These are phyloP conservation scores for Schizopygopsis pylzovi DNA, from an alignment of 2,797 vertebrate genomes.

Conservation along the genomic window DNA sequence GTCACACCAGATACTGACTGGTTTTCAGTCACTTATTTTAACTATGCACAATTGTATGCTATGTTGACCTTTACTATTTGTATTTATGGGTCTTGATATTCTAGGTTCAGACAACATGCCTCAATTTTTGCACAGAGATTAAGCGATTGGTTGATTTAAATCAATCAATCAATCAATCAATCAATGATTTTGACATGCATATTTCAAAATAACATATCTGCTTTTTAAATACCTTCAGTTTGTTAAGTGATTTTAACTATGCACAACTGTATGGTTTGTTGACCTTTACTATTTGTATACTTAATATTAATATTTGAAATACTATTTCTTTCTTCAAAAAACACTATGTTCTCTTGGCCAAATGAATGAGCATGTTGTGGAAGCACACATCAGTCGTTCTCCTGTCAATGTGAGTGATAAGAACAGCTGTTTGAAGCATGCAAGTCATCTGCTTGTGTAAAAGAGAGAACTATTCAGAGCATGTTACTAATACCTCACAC, in stretches of 20 bases:
- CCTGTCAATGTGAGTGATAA: slow-evolving; percentile 57
- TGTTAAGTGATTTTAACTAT: background rate
- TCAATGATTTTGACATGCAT: no score
- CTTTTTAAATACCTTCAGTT: background rate
- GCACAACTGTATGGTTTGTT: background rate
- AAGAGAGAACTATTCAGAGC: slow-evolving; percentile 67
- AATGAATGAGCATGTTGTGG: background rate
- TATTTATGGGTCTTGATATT: background rate
- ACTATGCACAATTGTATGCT: background rate
- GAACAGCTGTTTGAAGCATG: slow-evolving; percentile 68
- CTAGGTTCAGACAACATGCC: background rate
- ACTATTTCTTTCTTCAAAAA: background rate
- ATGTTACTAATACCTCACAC: slow-evolving; percentile 68
- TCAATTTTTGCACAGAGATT: background rate
- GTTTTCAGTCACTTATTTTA: background rate
- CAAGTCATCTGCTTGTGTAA: slow-evolving; percentile 60
- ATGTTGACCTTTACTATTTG: background rate
- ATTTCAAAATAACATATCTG: no score
- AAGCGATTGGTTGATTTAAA: background rate
- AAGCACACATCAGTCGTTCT: background rate
- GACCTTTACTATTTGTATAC: background rate
- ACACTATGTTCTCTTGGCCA: background rate
- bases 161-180: no score
- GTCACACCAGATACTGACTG: no score
- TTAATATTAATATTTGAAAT: background rate